Conservation (phyloP, 2,797 vertebrate species). For the Lagocephalus sceleratus region DNA sequence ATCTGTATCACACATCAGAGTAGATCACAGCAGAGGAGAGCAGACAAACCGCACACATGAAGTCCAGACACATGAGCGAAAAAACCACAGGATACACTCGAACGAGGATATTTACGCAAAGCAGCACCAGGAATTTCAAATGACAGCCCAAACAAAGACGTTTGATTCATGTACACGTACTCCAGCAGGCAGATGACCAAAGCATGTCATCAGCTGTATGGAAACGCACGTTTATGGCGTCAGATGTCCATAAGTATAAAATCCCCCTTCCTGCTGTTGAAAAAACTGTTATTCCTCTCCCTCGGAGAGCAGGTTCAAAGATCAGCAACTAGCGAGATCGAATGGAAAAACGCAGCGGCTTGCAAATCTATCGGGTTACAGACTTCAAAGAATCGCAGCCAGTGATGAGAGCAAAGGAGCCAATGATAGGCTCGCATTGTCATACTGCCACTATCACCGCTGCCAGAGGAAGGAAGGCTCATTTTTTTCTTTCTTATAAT, state of each 20-base stretch:
- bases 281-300: conserved; percentile 64
- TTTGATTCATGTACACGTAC: not conserved
- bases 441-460: conserved; percentile 67
- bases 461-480: conserved; percentile 55
- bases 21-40: conserved; percentile 60
- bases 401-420: conserved; percentile 66
- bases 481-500: conserved; percentile 55
- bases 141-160: not conserved
- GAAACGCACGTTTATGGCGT: conserved; percentile 23
- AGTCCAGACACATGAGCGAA: conserved; percentile 32
- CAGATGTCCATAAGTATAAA: conserved; percentile 32
- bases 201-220: conserved; percentile 12
- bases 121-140: not conserved
- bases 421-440: conserved; percentile 65
- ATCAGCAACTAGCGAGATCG: conserved; percentile 72
- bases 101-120: conserved; percentile 1
- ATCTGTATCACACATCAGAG: conserved; percentile 75
- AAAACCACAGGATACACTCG: conserved; percentile 15
- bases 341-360: conserved; percentile 63
- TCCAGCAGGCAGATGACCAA: conserved; percentile 11
- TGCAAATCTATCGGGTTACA: conserved; percentile 77
- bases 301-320: conserved; percentile 76
- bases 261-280: conserved; percentile 26
- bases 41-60: conserved; percentile 40
- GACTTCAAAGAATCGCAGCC: conserved; percentile 76